Evolutionary conservation across 2,888 invertebrate genomes (phyloP), one percentile per base, ranked within the genome.

Genomic region (Heteromurus nitidus): DNA sequence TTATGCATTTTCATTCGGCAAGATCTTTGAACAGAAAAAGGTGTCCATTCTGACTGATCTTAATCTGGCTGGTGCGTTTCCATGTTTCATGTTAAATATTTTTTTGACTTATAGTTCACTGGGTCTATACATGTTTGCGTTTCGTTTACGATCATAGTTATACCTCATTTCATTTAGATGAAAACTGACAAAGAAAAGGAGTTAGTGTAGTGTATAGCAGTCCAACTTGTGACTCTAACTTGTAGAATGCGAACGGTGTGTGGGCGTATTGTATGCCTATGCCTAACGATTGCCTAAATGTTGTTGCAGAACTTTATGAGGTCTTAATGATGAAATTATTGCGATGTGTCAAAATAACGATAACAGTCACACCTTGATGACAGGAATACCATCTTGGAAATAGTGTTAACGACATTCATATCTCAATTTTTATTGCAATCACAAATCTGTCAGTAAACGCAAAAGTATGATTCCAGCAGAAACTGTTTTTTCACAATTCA

Each of bases 341-440:
- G 67, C 31, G 13, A 5, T 47, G 2, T 13, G 47, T 44, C 67
- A 44, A 13, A 67, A 44, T 20, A 67, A 50, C 47, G 47, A 50
- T 68, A 68, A 26, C 26, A 26, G 50, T 68, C 68, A 3, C 47
- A 68, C 47, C 47, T 68, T 50, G 47, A 68, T 50, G 47, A 68
- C 50, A 47, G 50, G 68, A 0, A 28, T 50, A 68, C 50, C 42
- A 50, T 50, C 68, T 24, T 36, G 68, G 20, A 68, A 50, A 50
- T 36, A 50, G 68, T 50, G 68, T 26, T 50, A 50, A 68, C 20
- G 47, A 50, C 68, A 28, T n/a, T 30, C 26, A 28, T 68, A 28
- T 50, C 28, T 50, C 26, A 28, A 26, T n/a, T 5, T 68, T 50
- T 68, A 50, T 68, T 50, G n/a, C 68, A 18, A 1, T 16, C 68